Percentiles rank a stretch among this genome's conserved stretches.
Evolutionary conservation across 2,888 invertebrate genomes (phyloP).

Genomic region (Osmoderma eremita): DNA sequence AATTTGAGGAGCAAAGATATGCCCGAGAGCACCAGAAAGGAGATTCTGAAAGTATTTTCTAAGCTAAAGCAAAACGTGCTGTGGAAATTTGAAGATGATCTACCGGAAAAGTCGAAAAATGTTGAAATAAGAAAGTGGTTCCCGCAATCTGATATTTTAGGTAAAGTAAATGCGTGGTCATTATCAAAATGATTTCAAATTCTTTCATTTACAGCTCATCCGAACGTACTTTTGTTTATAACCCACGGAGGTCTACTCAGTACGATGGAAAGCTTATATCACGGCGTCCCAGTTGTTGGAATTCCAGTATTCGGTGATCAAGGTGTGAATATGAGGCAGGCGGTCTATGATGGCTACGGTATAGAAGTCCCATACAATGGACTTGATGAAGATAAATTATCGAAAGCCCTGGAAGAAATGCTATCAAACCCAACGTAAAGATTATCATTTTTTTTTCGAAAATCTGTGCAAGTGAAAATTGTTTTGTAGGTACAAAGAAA

Average conservation of each 20-base stretch:
- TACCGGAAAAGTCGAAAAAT: conserved; percentile 59
- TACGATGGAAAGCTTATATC: conserved; percentile 48
- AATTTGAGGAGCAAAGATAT: conserved; percentile 69
- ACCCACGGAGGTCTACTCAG: conserved; percentile 50
- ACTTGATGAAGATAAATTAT: conserved; percentile 44
- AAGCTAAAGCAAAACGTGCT: conserved; percentile 67
- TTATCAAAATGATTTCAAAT: conserved; percentile 9
- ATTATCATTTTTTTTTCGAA: not conserved
- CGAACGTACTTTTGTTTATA: conserved; percentile 49
- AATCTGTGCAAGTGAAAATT: not conserved
- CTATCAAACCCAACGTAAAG: conserved; percentile 45
- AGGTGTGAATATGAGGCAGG: conserved; percentile 43
- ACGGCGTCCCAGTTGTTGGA: conserved; percentile 48
- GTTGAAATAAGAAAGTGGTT: conserved; percentile 63
- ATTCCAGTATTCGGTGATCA: conserved; percentile 50
- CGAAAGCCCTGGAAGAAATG: conserved; percentile 43
- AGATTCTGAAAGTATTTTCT: conserved; percentile 68
- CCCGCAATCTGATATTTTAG: conserved; percentile 60
- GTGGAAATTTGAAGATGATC: conserved; percentile 66
- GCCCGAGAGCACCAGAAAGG: conserved; percentile 64
- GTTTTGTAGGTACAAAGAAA: conserved; percentile 40
- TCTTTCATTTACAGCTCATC: conserved; percentile 44
- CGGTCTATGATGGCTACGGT: conserved; percentile 45
- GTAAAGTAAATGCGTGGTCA: conserved; percentile 34
- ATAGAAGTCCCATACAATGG: conserved; percentile 42